Conservation (phyloP, 2,797 vertebrate genomes). For the Rhabdophis nuchalis region DNA sequence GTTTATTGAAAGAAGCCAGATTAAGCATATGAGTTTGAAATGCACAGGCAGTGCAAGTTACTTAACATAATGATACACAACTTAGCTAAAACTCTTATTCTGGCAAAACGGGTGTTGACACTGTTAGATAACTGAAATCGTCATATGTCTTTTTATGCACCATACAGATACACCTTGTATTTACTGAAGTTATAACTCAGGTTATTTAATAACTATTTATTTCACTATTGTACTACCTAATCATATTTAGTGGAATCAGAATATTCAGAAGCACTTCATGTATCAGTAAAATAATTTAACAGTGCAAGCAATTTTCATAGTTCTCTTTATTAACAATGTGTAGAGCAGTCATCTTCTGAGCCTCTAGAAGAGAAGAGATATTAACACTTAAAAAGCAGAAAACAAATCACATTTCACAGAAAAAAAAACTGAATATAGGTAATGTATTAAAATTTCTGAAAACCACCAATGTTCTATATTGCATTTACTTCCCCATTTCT, state of each 20-base stretch:
- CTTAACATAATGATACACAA: background rate
- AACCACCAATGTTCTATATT: background rate
- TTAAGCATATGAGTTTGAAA: background rate
- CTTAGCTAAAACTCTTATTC: background rate
- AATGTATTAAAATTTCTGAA: background rate
- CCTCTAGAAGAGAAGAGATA: background rate
- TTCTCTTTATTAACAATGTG: constrained; percentile 14
- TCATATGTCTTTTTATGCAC: background rate
- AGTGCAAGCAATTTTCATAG: background rate
- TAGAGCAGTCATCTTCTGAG: background rate
- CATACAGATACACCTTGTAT: background rate
- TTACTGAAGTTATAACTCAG: background rate
- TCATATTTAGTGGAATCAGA: background rate
- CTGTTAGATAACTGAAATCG: background rate
- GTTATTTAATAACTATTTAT: background rate
- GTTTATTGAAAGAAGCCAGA: background rate
- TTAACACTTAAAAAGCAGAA: background rate
- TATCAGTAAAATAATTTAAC: background rate
- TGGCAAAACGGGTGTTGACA: background rate
- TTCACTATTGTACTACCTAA: background rate
- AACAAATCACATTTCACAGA: background rate
- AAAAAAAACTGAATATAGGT: background rate
- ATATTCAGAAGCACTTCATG: background rate
- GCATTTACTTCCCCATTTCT: background rate
- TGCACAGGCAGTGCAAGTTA: background rate